Conservation (phyloP, 1,140 invertebrate genomes). For the Caenorhabditis brenneri region DNA sequence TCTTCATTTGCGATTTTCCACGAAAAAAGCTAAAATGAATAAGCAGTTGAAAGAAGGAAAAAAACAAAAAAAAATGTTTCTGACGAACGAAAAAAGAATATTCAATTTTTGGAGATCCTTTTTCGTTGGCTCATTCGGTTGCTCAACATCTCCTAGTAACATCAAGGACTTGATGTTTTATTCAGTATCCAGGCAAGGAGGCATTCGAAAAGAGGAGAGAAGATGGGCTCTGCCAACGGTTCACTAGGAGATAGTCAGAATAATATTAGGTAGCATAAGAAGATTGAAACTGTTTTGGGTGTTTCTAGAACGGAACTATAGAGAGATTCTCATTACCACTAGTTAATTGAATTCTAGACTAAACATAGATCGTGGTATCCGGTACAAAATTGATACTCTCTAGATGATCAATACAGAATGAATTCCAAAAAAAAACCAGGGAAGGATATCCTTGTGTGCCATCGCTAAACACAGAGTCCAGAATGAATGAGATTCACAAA, state of each 20-base stretch:
- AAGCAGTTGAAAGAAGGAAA: not conserved
- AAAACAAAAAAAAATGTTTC: not conserved
- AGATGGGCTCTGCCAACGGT: not conserved
- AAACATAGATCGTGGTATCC: too few species aligned
- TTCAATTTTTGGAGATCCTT: not conserved
- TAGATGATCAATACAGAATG: too few species aligned
- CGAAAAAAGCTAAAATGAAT: not conserved
- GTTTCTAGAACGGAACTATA: too few species aligned
- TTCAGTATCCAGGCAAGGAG: not conserved
- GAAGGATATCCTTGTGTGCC: not conserved
- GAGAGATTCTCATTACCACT: too few species aligned
- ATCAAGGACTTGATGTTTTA: not conserved
- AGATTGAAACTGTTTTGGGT: too few species aligned
- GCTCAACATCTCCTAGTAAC: not conserved
- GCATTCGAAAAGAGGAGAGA: not conserved
- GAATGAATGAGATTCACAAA: conserved; percentile 16
- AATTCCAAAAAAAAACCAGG: too few species aligned
- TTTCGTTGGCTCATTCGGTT: not conserved
- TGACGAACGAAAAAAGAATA: not conserved
- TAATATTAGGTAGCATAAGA: too few species aligned
- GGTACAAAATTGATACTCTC: too few species aligned
- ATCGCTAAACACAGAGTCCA: not conserved
- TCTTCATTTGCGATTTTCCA: not conserved
- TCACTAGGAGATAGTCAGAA: too few species aligned
- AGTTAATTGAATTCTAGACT: too few species aligned